Evolutionary conservation across 2,113 vertebrate genomes (phyloP), one percentile per base, ranked within the genome.

Genomic region (Stictonetta naevosa): DNA sequence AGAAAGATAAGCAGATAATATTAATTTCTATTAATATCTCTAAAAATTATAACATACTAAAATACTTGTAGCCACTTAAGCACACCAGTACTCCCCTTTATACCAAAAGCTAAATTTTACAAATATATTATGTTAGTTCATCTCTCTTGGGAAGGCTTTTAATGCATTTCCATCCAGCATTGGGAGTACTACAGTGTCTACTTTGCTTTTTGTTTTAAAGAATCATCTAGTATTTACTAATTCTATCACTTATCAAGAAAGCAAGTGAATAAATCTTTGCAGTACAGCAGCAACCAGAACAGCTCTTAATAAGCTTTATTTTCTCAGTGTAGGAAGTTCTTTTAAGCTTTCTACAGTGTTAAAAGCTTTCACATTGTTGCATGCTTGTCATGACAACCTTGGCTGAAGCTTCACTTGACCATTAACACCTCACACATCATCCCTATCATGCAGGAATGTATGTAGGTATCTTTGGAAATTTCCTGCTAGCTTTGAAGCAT

Each of bases 1-100:
- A 40, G 62, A 64, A 11, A 59, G 87, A n/a, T 46, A 90, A 31
- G 13, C 78, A 92, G 69, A 75, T 59, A 95, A 75, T 62, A 95
- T 85, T 38, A 62, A 74, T 29, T 74, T 28, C 62, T 96, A 96
- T 85, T 94, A 97, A 93, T 55, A 93, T 68, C 59, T 82, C 48
- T 48, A 81, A 59, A 96, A 80, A 78, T 29, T 72, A 4, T 58
- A 76, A 53, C n/a, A 81, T 22, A 5, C 15, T 86, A 40, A 82
- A 92, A 81, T 33, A 81, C 40, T 44, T 66, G 29, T 81, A 91
- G 46, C 28, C 66, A 40, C 29, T 53, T 88, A 90, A 53, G 8
- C 40, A 94, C 68, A 38, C 8, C n/a, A 77, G 15, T 17, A 53
- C 23, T 71, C 29, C 28, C n/a, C 48, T 67, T 69, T 86, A 58